phyloP scores from a whole-genome alignment of 2,113 vertebrate genomes.

The Procavia capensis region DNA sequence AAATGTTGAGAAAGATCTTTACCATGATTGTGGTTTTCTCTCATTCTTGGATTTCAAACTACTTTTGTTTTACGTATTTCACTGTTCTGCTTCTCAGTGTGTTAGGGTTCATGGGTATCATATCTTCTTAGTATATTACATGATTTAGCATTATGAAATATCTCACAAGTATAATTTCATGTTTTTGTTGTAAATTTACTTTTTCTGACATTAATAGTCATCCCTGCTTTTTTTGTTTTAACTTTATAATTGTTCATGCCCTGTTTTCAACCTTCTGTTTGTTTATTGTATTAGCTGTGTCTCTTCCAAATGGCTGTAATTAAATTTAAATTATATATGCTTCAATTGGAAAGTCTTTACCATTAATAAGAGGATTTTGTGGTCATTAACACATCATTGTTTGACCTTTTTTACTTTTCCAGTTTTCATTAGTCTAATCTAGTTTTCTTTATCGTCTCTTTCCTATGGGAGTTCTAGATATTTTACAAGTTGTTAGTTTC shows the following conservation, averaged over 20 bases:
- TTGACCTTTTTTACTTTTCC: background rate
- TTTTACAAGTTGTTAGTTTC: background rate
- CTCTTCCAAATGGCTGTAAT: background rate
- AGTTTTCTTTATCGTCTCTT: background rate
- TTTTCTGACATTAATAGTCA: background rate
- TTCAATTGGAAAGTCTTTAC: background rate
- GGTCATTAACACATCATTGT: background rate
- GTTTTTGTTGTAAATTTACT: background rate
- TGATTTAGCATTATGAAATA: background rate
- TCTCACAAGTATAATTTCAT: background rate
- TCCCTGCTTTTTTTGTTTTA: background rate
- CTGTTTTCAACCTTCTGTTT: background rate
- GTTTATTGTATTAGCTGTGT: background rate
- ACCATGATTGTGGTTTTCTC: background rate
- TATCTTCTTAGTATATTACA: background rate
- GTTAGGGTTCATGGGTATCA: background rate
- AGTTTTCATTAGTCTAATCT: background rate
- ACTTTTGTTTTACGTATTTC: background rate
- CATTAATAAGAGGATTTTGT: constrained; percentile 6
- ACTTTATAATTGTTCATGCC: background rate
- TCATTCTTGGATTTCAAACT: background rate
- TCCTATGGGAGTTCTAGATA: background rate
- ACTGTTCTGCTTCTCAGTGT: background rate
- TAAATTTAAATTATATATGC: background rate
- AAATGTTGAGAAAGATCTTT: constrained; percentile 34